These are phyloP conservation scores for Drosophila lini DNA, from an alignment of 1,140 invertebrate genomes.

Conservation along the genomic window DNA sequence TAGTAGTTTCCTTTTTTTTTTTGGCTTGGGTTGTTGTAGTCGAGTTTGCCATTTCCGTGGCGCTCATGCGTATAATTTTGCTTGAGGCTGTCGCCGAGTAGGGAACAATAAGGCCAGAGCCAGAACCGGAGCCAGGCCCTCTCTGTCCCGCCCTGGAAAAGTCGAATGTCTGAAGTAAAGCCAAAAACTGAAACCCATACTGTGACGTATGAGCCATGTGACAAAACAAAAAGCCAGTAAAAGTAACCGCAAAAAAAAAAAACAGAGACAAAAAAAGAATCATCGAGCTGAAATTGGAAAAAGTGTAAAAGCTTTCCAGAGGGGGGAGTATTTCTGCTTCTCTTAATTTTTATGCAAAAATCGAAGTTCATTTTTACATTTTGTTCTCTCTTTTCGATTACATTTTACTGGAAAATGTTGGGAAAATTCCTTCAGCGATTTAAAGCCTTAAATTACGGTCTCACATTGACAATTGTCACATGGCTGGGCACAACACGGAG, in stretches of 20 bases:
- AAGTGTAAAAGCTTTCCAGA: constrained; percentile 16
- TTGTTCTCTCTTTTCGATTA: constrained; percentile 34
- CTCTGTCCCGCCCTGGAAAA: constrained; percentile 15
- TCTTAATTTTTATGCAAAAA: constrained; percentile 36
- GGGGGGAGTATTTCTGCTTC: background rate
- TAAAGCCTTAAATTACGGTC: constrained; percentile 73
- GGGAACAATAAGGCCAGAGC: constrained; percentile 62
- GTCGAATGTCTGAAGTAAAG: constrained; percentile 41
- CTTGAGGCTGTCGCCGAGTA: constrained; percentile 75
- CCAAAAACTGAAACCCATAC: constrained; percentile 55
- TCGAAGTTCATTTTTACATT: constrained; percentile 17
- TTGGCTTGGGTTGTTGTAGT: constrained; percentile 51
- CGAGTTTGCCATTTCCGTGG: constrained; percentile 81
- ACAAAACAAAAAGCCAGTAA: constrained; percentile 34
- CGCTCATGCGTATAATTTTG: constrained; percentile 82
- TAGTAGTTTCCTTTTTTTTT: constrained; percentile 55
- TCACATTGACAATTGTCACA: constrained; percentile 72
- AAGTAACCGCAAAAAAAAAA: constrained; percentile 12
- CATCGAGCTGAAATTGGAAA: constrained; percentile 37
- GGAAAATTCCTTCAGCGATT: constrained; percentile 20
- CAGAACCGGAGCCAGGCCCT: background rate
- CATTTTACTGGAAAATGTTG: constrained; percentile 29
- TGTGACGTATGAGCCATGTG: constrained; percentile 71
- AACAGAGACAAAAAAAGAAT: constrained; percentile 37
- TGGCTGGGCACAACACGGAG: constrained; percentile 36